phyloP scores from a whole-genome alignment of 2,888 invertebrate species.

The Venusia cambrica region DNA sequence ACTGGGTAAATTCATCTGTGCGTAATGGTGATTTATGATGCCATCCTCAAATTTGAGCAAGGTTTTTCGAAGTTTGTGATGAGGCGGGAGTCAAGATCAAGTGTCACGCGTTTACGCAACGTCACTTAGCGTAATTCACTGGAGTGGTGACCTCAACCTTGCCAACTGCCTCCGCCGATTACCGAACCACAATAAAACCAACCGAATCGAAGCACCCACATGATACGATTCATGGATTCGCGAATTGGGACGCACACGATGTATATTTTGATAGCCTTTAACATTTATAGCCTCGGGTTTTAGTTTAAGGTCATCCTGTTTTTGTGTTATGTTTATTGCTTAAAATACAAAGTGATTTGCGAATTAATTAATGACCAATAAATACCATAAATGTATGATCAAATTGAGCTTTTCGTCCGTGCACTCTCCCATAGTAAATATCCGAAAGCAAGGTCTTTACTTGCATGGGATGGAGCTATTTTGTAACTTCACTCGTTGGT shows the following conservation, averaged over 20 bases:
- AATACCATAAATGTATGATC: constrained; percentile 36
- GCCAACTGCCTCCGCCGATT: constrained; percentile 60
- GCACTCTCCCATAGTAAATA: constrained; percentile 24
- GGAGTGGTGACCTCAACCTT: constrained; percentile 64
- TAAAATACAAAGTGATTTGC: constrained; percentile 47
- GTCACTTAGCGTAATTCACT: constrained; percentile 57
- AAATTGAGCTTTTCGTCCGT: constrained; percentile 15
- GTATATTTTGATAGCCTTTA: constrained; percentile 72
- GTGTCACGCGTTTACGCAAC: constrained; percentile 54
- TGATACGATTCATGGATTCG: constrained; percentile 59
- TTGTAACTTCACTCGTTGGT: constrained; percentile 14
- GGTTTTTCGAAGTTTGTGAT: constrained; percentile 25
- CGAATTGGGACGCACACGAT: constrained; percentile 68
- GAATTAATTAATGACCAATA: constrained; percentile 48
- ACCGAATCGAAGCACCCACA: constrained; percentile 58
- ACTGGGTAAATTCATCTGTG: constrained; percentile 40
- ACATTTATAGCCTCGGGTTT: constrained; percentile 64
- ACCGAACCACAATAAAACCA: constrained; percentile 50
- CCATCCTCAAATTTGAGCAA: constrained; percentile 17
- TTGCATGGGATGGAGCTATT: constrained; percentile 15
- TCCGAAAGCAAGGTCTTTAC: constrained; percentile 32
- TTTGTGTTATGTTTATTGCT: constrained; percentile 47
- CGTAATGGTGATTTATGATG: constrained; percentile 40
- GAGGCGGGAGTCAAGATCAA: constrained; percentile 31
- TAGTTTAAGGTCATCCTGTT: constrained; percentile 66